Evolutionary conservation across 2,113 vertebrate species (phyloP).

Genomic region (Recurvirostra avosetta): DNA sequence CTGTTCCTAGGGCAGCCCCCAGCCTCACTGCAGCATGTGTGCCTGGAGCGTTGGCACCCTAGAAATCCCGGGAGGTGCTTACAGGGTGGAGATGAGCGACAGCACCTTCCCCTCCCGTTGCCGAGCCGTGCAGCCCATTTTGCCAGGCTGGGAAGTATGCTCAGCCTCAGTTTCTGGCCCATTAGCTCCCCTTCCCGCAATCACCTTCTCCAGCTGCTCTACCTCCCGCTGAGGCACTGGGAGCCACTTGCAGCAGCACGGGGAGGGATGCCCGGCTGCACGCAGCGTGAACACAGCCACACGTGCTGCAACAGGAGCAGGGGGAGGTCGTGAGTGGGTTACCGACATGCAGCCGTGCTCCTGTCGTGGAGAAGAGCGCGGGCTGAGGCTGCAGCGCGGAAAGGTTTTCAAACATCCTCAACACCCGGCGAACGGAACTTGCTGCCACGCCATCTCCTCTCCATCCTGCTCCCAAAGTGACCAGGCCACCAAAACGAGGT

Average conservation of each 20-base stretch:
- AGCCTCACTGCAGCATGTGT: fast-evolving
- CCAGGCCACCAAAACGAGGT: neutral
- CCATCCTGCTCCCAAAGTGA: neutral
- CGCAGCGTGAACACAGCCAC: neutral
- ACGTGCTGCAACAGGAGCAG: neutral
- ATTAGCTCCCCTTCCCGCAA: neutral
- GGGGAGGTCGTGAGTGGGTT: neutral
- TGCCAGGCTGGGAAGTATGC: neutral
- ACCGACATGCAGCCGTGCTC: neutral
- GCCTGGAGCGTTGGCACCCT: neutral
- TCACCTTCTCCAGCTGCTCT: neutral
- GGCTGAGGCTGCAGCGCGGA: neutral
- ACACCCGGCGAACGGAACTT: fast-evolving
- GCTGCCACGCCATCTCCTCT: neutral
- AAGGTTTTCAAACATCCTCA: neutral
- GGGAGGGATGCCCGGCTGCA: neutral
- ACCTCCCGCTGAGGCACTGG: neutral
- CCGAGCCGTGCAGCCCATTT: fast-evolving
- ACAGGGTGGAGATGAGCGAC: fast-evolving
- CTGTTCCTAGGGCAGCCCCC: neutral
- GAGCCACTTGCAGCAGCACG: neutral
- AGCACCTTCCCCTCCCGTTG: neutral
- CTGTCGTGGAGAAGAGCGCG: fast-evolving
- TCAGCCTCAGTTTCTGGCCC: neutral
- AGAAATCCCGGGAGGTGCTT: neutral